Evolutionary conservation across 2,888 invertebrate species (phyloP), one percentile per base, ranked within the genome.

Genomic region (Maniola hyperantus): DNA sequence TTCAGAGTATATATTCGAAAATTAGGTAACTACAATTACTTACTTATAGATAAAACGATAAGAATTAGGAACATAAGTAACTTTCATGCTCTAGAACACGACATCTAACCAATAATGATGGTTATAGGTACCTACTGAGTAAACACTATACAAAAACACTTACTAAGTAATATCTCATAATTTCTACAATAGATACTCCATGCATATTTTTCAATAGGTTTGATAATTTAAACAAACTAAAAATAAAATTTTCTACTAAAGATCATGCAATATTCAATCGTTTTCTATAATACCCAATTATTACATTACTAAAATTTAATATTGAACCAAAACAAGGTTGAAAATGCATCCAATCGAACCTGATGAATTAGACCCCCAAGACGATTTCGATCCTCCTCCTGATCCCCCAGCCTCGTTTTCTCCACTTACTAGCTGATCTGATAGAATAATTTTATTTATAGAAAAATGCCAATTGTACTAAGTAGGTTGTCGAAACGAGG

Each of bases 391-490:
- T 46, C 88, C 86, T 69, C 86, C 83, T 15, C 81, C 83, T n/a
- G 89, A 77, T 46, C 79, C 82, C 69, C 87, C 88, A 13, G 87
- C 77, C 50, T 91, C 92, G 13, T 75, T 78, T 70, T 91, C 92
- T 67, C 90, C 91, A 81, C 82, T 87, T 79, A 91, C 90, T 83
- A 91, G 85, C 81, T 91, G 92, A 89, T 92, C 92, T 92, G 51
- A 69, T 58, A 71, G 51, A 68, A 69, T 60, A 70, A 59, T 67
- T 58, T 39, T 42, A 18, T 57, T 64, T n/a, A 42, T 42, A 7
- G 18, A 53, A 53, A 39, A 15, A 48, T 15, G 48, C 48, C 48
- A 48, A 48, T 48, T 48, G 7, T 15, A n/a, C 46, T 46, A n/a
- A n/a, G n/a, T n/a, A n/a, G n/a, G n/a, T n/a, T n/a, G n/a, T n/a